Evolutionary conservation across 2,888 invertebrate species (phyloP), one percentile per base, ranked within the genome.

Genomic region (Thereva nobilitata): DNA sequence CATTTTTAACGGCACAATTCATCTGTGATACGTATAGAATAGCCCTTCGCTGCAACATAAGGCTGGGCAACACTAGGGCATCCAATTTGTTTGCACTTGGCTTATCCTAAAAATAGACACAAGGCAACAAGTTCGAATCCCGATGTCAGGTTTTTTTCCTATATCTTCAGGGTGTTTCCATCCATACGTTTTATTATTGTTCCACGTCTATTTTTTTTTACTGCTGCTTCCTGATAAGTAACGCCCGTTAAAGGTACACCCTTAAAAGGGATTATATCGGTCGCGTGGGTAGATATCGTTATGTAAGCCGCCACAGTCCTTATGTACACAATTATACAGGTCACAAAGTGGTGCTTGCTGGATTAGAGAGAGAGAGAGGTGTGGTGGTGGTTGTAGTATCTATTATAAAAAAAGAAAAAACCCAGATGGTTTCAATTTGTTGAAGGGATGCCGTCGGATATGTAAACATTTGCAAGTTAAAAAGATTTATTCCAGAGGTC

Each of bases 201-300:
- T n/a, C n/a, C n/a, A n/a, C n/a, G 23, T 23, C 23, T 23, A 23
- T 23, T 23, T 23, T 23, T 23, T 23, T 23, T 23, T 23, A 23
- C 23, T 23, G 23, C 23, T 23, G 23, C 23, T 23, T 23, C 23
- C 23, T 23, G 23, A 23, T 23, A 23, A 23, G 23, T 23, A 23
- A 23, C 23, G 23, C 23, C 23, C 23, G 23, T 23, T 2, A 23
- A 23, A 23, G 23, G 23, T 23, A 37, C 7, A 10, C 12, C 45
- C 42, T 50, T n/a, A 35, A 37, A 61, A 61, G 61, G 61, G 61
- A 61, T 61, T 61, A 61, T 61, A 61, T 61, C 61, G 40, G 61
- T 61, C 61, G 50, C 61, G 61, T 61, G 61, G 57, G 10, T 59
- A 59, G 57, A 59, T 47, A 12, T 38, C 45, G 55, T 23, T 23